These are phyloP conservation scores for Xanthia togata DNA, from an alignment of 2,888 invertebrate species.

Conservation along the genomic window DNA sequence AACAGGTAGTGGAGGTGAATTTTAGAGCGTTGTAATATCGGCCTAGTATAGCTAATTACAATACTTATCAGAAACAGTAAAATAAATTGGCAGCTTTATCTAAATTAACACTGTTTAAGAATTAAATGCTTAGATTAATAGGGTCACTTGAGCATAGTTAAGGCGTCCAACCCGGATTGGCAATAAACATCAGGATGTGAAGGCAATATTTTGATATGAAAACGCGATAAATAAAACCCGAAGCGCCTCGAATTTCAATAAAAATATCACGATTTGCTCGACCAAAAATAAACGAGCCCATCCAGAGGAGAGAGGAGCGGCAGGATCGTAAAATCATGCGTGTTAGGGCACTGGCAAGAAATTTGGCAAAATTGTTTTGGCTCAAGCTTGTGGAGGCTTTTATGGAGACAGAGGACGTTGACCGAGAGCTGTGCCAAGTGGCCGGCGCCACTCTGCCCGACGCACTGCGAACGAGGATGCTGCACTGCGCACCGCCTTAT, in stretches of 20 bases:
- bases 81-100: conserved; percentile 28
- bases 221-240: conserved; percentile 79
- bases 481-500: conserved; percentile 87
- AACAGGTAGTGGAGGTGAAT: conserved; percentile 28
- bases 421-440: conserved; percentile 88
- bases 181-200: conserved; percentile 73
- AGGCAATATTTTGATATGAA: conserved; percentile 80
- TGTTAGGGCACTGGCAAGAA: conserved; percentile 87
- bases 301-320: conserved; percentile 73
- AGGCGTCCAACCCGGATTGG: conserved; percentile 61
- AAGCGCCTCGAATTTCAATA: conserved; percentile 80
- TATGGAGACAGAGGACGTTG: conserved; percentile 87
- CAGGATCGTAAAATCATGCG: conserved; percentile 87
- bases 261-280: conserved; percentile 77
- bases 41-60: conserved; percentile 5
- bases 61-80: conserved; percentile 21
- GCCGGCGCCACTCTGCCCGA: conserved; percentile 88
- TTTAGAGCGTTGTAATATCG: not conserved
- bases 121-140: conserved; percentile 58
- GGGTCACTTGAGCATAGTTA: conserved; percentile 59
- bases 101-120: conserved; percentile 58
- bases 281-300: conserved; percentile 81
- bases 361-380: conserved; percentile 90
- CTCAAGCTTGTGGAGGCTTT: conserved; percentile 85
- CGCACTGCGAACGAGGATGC: conserved; percentile 84